Percentiles rank a stretch among this genome's conserved stretches.
Conservation (phyloP, 2,113 vertebrate species). For the Onychorhynchus coronatus region DNA sequence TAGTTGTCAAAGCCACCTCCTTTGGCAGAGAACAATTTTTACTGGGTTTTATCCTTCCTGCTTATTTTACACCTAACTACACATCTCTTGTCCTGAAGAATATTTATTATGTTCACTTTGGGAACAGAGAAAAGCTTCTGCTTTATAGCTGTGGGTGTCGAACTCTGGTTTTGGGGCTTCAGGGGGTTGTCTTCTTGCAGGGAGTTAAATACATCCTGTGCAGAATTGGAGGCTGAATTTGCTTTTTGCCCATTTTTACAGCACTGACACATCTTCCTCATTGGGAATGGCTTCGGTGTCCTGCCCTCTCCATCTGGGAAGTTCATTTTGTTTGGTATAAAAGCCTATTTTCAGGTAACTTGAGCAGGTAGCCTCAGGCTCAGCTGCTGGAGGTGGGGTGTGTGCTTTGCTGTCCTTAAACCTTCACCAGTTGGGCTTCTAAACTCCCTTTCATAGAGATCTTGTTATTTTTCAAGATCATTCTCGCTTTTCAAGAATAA, state of each 20-base stretch:
- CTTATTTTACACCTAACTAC: not conserved
- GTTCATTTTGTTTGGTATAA: not conserved
- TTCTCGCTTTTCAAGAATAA: not conserved
- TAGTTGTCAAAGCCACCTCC: not conserved
- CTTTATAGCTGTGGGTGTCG: not conserved
- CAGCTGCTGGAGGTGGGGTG: not conserved
- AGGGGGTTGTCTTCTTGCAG: not conserved
- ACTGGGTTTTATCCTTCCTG: not conserved
- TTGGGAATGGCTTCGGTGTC: accelerated
- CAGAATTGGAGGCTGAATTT: not conserved
- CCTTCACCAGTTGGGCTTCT: not conserved
- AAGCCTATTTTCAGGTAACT: not conserved
- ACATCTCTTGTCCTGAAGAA: not conserved
- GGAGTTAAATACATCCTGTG: not conserved
- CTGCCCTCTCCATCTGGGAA: not conserved
- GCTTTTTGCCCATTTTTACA: not conserved
- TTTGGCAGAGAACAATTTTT: not conserved
- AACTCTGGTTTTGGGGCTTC: not conserved
- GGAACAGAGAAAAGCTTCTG: not conserved
- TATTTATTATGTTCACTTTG: not conserved
- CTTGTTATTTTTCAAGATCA: not conserved
- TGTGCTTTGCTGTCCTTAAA: not conserved
- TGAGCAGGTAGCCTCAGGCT: not conserved
- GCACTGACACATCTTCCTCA: too few relatives aligned
- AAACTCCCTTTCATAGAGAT: not conserved